Conservation (phyloP, 1,140 invertebrate species). For the Probaryconus sp. region DNA sequence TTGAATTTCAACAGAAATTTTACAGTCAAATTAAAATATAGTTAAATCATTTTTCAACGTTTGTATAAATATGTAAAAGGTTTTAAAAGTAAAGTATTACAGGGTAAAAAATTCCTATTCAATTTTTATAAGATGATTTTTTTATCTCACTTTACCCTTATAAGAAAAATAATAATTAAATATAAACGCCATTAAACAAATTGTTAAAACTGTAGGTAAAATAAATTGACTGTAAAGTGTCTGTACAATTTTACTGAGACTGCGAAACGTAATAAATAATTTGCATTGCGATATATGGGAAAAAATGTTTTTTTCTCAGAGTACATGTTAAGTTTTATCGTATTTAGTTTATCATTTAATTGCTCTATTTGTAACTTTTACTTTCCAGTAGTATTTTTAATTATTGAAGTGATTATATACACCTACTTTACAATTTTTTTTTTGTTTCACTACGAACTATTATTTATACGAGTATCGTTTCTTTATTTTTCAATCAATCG, state of each 20-base stretch:
- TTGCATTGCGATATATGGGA: constrained; percentile 3
- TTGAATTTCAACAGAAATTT: constrained; percentile 13
- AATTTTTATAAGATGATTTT: no score
- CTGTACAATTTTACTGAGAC: no score
- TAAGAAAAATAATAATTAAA: no score
- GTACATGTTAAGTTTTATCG: neutral
- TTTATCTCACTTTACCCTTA: no score
- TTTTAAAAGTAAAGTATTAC: no score
- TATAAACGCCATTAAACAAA: no score
- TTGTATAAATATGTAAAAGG: no score
- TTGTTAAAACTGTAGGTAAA: no score
- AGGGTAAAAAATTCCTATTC: no score
- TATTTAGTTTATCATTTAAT: constrained; percentile 23
- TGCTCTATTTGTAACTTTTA: constrained; percentile 32
- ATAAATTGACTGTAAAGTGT: no score
- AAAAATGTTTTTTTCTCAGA: constrained; percentile 5
- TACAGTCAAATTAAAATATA: constrained; percentile 4
- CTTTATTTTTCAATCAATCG: neutral
- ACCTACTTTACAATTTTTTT: constrained; percentile 51
- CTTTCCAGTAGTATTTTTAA: constrained; percentile 40
- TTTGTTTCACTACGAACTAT: constrained; percentile 31
- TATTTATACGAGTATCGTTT: constrained; percentile 33
- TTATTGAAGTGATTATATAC: constrained; percentile 40
- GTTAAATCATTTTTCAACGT: neutral
- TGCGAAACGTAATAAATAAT: no score